Conservation (phyloP, 35 echinoderm and acorn worm genomes). For the Ptychodera flava region DNA sequence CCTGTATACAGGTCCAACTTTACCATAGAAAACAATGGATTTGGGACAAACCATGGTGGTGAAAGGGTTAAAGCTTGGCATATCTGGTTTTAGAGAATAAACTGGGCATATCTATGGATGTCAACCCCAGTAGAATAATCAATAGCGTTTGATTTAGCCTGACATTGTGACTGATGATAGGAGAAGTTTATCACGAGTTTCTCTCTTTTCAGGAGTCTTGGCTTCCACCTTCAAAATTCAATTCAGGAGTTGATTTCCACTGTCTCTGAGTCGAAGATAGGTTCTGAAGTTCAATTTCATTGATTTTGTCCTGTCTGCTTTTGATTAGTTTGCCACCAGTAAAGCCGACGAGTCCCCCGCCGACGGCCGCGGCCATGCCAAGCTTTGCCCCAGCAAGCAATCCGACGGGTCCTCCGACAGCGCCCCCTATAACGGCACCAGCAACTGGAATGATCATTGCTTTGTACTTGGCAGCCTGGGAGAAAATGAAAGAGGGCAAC, state of each 20-base stretch:
- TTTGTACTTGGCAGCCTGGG: constrained; percentile 54
- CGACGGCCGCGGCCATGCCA: constrained; percentile 48
- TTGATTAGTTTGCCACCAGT: constrained; percentile 45
- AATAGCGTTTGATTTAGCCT: too few relatives aligned
- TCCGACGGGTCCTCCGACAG: constrained; percentile 58
- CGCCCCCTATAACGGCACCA: constrained; percentile 67
- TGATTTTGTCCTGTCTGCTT: constrained; percentile 39
- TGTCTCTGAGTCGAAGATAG: neutral
- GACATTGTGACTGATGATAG: too few relatives aligned
- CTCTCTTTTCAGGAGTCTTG: too few relatives aligned
- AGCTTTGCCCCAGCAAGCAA: constrained; percentile 62
- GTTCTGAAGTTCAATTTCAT: constrained; percentile 11
- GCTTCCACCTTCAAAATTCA: neutral
- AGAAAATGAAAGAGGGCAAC: constrained; percentile 5
- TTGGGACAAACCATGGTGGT: too few relatives aligned
- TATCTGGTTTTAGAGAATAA: too few relatives aligned
- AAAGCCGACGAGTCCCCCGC: constrained; percentile 58
- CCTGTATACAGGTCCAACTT: too few relatives aligned
- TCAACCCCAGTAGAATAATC: too few relatives aligned
- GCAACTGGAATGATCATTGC: constrained; percentile 54
- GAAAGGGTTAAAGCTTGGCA: too few relatives aligned
- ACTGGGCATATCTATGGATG: too few relatives aligned
- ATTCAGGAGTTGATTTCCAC: neutral
- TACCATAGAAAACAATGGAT: too few relatives aligned
- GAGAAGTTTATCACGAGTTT: too few relatives aligned